Evolutionary conservation across 2,888 invertebrate species (phyloP), one percentile per base, ranked within the genome.

Genomic region (Gortyna flavago): DNA sequence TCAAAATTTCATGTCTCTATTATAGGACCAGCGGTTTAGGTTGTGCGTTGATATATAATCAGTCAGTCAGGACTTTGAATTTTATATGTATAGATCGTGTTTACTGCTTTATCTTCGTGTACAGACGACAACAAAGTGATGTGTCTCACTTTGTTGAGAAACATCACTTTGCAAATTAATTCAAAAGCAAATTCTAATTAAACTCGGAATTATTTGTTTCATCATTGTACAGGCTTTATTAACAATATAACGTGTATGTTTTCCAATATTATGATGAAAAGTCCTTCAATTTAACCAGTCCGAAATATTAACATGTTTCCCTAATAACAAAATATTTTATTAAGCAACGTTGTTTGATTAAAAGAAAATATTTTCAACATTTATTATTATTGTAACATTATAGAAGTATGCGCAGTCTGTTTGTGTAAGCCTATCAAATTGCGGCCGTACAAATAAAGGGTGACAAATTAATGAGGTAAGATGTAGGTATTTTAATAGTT

Each of bases 401-500:
- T 61, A 72, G 8, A 69, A 61, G 61, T 72, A 72, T 81, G 62
- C 62, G 7, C 64, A 61, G 59, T 72, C 1, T 77, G 68, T 77
- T 84, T 75, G 32, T 73, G 41, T 71, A 38, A 62, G 48, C 41
- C 18, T 71, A 73, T 81, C 64, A 82, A 79, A 65, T 84, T 66
- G 62, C 62, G 44, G 51, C 32, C 21, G 65, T 13, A 72, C 67
- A 73, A 81, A 83, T 75, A 75, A 72, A 67, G 41, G 54, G 71
- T 68, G 72, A 80, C 72, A 73, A 73, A 80, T 80, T 73, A 85
- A 75, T 75, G 72, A 41, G 25, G 61, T 32, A 66, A 79, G 78
- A 25, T 67, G 59, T 67, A 25, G 72, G 25, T 68, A 72, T 87
- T 65, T 68, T 71, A 77, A 85, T 79, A 72, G 57, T 54, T 35